Evolutionary conservation across 2,113 vertebrate species (phyloP).

Genomic region (Rhea americana): DNA sequence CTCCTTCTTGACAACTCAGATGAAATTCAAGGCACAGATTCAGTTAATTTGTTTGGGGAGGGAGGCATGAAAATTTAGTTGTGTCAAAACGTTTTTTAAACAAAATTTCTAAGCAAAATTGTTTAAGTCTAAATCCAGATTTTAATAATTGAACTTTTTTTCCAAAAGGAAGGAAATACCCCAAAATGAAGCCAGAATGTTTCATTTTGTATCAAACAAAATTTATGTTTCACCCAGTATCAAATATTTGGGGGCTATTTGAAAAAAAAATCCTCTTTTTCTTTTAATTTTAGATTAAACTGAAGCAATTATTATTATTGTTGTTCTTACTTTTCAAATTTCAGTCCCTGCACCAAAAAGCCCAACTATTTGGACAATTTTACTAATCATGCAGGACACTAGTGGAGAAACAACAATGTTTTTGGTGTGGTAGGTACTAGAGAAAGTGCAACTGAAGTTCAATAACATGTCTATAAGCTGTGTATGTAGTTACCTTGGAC

Average conservation of each 20-base stretch:
- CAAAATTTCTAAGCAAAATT: not conserved
- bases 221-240: not conserved
- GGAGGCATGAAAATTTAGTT: not conserved
- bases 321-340: not conserved
- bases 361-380: not conserved
- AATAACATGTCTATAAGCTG: not conserved
- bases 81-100: not conserved
- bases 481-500: constrained; percentile 82
- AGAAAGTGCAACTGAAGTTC: not conserved
- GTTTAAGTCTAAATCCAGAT: not conserved
- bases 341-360: not conserved
- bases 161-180: not conserved
- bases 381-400: not conserved
- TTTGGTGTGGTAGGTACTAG: not conserved
- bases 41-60: not conserved
- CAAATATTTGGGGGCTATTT: not conserved
- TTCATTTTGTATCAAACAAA: not conserved
- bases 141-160: not conserved
- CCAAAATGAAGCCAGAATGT: not conserved
- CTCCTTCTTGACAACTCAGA: not conserved
- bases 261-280: not conserved
- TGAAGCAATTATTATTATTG: not conserved
- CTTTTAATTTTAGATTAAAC: not conserved
- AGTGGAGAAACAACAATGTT: not conserved
- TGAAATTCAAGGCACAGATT: not conserved